Conservation (phyloP, 2,113 vertebrate genomes). For the Planiliza haematocheilus region DNA sequence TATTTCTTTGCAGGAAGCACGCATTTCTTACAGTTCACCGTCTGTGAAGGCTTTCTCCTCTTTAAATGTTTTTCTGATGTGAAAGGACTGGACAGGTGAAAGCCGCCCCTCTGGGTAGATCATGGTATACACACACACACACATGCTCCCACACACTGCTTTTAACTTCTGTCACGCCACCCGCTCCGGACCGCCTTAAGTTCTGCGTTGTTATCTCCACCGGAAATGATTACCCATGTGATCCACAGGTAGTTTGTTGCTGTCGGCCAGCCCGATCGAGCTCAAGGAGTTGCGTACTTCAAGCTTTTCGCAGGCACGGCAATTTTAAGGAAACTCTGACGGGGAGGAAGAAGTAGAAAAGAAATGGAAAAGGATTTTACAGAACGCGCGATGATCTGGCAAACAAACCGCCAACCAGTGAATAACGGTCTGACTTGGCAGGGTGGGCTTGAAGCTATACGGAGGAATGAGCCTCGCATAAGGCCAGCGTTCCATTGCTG, state of each 20-base stretch:
- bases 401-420: slow-evolving; percentile 20
- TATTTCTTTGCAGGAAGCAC: slow-evolving; percentile 3
- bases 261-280: slow-evolving; percentile 8
- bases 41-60: slow-evolving; percentile 19
- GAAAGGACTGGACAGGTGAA: slow-evolving; percentile 54
- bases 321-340: not conserved
- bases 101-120: slow-evolving; percentile 30
- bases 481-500: slow-evolving; percentile 47
- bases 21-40: slow-evolving; percentile 8
- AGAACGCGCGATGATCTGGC: slow-evolving; percentile 29
- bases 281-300: not conserved
- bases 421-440: slow-evolving; percentile 63
- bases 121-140: slow-evolving; percentile 15
- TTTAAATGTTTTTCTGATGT: slow-evolving; percentile 49
- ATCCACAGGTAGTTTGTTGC: slow-evolving; percentile 40
- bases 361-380: not conserved
- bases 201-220: slow-evolving; percentile 62
- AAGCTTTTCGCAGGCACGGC: not conserved
- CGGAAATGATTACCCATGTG: slow-evolving; percentile 56
- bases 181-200: slow-evolving; percentile 42
- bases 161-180: slow-evolving; percentile 63
- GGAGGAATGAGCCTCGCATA: slow-evolving; percentile 56
- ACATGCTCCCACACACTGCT: slow-evolving; percentile 32
- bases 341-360: not conserved
- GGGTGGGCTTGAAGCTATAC: slow-evolving; percentile 50